These are phyloP conservation scores for Craniophora ligustri DNA, from an alignment of 2,888 invertebrate species.

Conservation along the genomic window DNA sequence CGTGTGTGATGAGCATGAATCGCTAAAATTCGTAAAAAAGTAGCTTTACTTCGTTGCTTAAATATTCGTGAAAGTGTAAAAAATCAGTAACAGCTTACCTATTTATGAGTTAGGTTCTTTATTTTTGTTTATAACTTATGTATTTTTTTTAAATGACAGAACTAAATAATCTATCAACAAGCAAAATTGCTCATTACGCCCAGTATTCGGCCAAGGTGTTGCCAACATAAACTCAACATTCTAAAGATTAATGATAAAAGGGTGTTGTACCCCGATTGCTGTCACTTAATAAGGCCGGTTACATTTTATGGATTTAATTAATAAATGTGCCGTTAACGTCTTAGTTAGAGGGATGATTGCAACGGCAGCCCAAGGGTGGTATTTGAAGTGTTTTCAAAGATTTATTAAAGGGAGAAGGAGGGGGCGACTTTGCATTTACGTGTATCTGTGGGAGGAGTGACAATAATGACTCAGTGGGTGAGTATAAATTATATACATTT, in stretches of 20 bases:
- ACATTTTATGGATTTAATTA: slow-evolving; percentile 42
- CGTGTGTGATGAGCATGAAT: too few species aligned
- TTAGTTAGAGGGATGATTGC: slow-evolving; percentile 15
- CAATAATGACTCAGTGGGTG: too few species aligned
- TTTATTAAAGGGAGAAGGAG: slow-evolving; percentile 13
- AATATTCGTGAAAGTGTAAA: too few species aligned
- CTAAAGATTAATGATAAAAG: slow-evolving; percentile 27
- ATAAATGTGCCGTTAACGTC: slow-evolving; percentile 32
- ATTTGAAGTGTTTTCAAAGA: slow-evolving; percentile 10
- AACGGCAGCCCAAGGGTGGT: background rate
- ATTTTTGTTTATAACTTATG: too few species aligned
- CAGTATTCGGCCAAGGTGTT: slow-evolving; percentile 4
- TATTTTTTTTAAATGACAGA: too few species aligned
- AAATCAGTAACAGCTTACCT: too few species aligned
- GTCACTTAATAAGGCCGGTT: slow-evolving; percentile 18
- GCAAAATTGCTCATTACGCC: background rate
- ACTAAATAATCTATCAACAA: slow-evolving; percentile 2
- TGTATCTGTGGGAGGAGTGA: too few species aligned
- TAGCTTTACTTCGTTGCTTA: too few species aligned
- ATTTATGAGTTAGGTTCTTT: too few species aligned
- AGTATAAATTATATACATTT: too few species aligned
- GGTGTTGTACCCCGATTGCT: slow-evolving; percentile 33
- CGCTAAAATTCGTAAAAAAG: too few species aligned
- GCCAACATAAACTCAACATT: slow-evolving; percentile 19
- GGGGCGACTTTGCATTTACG: slow-evolving; percentile 1